Conservation (phyloP, 2,888 invertebrate genomes). For the Nomada lathburiana region DNA sequence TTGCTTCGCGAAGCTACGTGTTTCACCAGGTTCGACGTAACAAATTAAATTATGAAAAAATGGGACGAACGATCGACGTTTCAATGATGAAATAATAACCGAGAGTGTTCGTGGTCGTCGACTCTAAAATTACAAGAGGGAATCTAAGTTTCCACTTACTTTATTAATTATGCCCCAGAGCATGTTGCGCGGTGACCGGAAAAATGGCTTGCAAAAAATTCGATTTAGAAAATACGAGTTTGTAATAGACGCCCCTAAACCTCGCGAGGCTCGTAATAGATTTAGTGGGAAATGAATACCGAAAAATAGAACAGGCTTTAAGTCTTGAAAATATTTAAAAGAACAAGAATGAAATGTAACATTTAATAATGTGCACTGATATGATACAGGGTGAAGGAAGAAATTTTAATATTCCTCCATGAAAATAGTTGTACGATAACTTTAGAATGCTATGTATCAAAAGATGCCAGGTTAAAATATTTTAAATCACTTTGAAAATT, state of each 20-base stretch:
- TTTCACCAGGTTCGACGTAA: neutral
- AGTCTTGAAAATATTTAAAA: too few species aligned
- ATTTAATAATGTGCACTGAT: too few species aligned
- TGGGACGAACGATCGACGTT: constrained; percentile 31
- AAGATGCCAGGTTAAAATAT: too few species aligned
- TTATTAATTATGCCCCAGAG: constrained; percentile 66
- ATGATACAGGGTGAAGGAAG: too few species aligned
- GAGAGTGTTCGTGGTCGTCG: constrained; percentile 35
- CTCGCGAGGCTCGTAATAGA: neutral
- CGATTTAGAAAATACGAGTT: constrained; percentile 45
- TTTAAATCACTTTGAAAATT: neutral
- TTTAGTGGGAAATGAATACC: neutral
- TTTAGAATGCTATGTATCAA: too few species aligned
- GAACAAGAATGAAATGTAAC: too few species aligned
- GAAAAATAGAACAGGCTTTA: neutral
- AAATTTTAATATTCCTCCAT: too few species aligned
- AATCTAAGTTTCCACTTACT: constrained; percentile 71
- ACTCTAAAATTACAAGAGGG: constrained; percentile 65
- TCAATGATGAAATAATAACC: constrained; percentile 38
- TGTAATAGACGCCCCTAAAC: constrained; percentile 26
- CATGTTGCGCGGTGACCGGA: constrained; percentile 69
- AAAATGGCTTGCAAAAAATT: constrained; percentile 56
- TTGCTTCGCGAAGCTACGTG: too few species aligned
- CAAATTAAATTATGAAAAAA: constrained; percentile 3
- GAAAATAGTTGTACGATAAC: too few species aligned